A percentile compares a stretch with the other conserved stretches of the same genome.
Conservation (phyloP, 2,888 invertebrate species). For the Drosophila picticornis region DNA sequence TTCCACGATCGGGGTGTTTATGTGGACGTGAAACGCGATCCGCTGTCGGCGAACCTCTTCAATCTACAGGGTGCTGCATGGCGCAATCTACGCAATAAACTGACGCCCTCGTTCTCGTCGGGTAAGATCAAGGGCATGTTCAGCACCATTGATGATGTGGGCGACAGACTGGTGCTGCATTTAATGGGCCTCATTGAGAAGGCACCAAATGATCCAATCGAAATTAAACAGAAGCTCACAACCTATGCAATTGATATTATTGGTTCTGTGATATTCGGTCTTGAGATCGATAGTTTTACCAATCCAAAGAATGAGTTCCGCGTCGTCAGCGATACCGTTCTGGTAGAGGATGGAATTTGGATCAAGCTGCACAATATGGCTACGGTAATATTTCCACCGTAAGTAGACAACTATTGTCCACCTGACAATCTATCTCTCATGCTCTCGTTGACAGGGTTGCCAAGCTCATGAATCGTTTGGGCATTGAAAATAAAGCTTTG, state of each 20-base stretch:
- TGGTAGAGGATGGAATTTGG: slow-evolving; percentile 25
- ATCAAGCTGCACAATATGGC: slow-evolving; percentile 60
- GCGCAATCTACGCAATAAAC: slow-evolving; percentile 88
- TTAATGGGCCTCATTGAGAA: slow-evolving; percentile 81
- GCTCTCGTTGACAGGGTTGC: slow-evolving; percentile 52
- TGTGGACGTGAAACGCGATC: slow-evolving; percentile 88
- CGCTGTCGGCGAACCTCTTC: slow-evolving; percentile 86
- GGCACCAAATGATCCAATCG: slow-evolving; percentile 82
- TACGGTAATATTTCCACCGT: slow-evolving; percentile 78
- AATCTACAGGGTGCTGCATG: slow-evolving; percentile 86
- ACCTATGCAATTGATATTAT: slow-evolving; percentile 85
- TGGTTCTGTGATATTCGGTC: slow-evolving; percentile 85
- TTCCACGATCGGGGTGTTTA: slow-evolving; percentile 89
- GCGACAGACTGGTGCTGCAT: slow-evolving; percentile 86
- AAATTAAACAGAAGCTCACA: slow-evolving; percentile 84
- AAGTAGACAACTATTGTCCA: slow-evolving; percentile 35
- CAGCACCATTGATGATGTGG: slow-evolving; percentile 87
- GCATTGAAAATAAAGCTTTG: slow-evolving; percentile 59
- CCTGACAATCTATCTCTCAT: neutral
- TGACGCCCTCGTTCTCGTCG: slow-evolving; percentile 89
- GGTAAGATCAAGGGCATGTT: slow-evolving; percentile 89
- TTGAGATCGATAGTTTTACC: slow-evolving; percentile 83
- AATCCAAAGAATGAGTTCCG: slow-evolving; percentile 83
- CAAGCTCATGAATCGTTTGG: slow-evolving; percentile 60
- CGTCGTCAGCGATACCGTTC: slow-evolving; percentile 59